These are phyloP conservation scores for Psephotus haematonotus DNA, from an alignment of 2,113 vertebrate species.

Conservation along the genomic window DNA sequence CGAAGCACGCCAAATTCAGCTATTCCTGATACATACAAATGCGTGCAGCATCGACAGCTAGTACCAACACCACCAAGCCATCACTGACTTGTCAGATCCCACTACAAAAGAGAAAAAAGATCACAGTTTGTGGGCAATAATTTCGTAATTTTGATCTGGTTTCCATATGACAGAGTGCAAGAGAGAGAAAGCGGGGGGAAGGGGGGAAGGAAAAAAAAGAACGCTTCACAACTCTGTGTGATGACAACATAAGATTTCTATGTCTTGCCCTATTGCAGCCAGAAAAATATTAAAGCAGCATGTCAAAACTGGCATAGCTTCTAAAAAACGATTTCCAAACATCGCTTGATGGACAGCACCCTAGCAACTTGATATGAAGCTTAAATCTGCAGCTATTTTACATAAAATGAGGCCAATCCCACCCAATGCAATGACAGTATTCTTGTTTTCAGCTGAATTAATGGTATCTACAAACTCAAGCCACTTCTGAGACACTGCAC, in stretches of 20 bases:
- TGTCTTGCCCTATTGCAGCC: constrained; percentile 58
- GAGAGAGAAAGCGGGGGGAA: constrained; percentile 32
- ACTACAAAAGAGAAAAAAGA: constrained; percentile 63
- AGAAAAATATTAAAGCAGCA: constrained; percentile 58
- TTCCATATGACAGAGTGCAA: constrained; percentile 62
- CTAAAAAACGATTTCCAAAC: constrained; percentile 20
- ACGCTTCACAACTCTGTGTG: constrained; percentile 10
- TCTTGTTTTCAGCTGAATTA: background rate
- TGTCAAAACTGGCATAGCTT: constrained; percentile 50
- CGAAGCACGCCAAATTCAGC: constrained; percentile 54
- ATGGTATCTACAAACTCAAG: background rate
- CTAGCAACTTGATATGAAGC: background rate
- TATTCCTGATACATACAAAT: constrained; percentile 61
- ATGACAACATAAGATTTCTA: constrained; percentile 51
- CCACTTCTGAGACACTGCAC: background rate
- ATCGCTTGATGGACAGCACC: constrained; percentile 27
- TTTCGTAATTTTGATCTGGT: constrained; percentile 67
- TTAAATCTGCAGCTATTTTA: constrained; percentile 3
- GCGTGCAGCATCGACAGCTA: constrained; percentile 33
- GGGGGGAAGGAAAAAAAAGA: background rate
- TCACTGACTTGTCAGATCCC: constrained; percentile 58
- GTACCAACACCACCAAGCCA: constrained; percentile 62
- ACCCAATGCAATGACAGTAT: background rate
- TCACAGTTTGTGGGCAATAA: constrained; percentile 63
- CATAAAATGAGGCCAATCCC: background rate